phyloP scores from a whole-genome alignment of 37 sponge, comb jelly and placozoan species.

The Beroe forskalii region DNA sequence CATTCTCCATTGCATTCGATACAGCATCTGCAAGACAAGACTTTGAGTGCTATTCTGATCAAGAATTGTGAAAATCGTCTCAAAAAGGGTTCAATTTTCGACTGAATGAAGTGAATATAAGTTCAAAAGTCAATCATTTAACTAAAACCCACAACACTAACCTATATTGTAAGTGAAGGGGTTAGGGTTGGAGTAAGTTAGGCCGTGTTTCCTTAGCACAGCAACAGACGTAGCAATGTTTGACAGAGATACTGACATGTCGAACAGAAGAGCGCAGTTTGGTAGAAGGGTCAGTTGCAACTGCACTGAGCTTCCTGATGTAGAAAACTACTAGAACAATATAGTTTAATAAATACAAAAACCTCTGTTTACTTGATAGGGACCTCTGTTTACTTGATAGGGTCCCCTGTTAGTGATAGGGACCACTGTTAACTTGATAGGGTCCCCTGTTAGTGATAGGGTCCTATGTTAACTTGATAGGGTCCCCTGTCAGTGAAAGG shows the following conservation, averaged over 20 bases:
- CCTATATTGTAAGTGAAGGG: constrained; percentile 27
- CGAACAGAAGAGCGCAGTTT: constrained; percentile 1
- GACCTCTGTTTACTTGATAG: too few relatives aligned
- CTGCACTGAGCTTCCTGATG: neutral
- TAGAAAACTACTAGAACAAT: too few relatives aligned
- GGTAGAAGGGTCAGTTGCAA: neutral
- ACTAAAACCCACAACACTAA: neutral
- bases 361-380: too few relatives aligned
- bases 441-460: too few relatives aligned
- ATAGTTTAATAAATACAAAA: too few relatives aligned
- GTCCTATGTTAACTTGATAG: too few relatives aligned
- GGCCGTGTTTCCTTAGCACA: constrained; percentile 29
- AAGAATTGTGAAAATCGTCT: neutral
- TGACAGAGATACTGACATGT: constrained; percentile 22
- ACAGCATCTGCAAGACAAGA: constrained; percentile 33
- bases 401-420: too few relatives aligned
- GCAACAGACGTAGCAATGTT: constrained; percentile 28
- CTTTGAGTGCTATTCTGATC: neutral
- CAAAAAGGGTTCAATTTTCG: neutral
- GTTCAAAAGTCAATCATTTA: too few relatives aligned
- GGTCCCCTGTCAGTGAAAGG: too few relatives aligned
- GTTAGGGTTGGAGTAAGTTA: constrained; percentile 14
- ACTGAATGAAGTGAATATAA: neutral
- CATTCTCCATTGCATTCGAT: neutral
- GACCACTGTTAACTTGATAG: too few relatives aligned